phyloP scores from a whole-genome alignment of 2,113 vertebrate genomes.

The Gnathonemus longibarbis region DNA sequence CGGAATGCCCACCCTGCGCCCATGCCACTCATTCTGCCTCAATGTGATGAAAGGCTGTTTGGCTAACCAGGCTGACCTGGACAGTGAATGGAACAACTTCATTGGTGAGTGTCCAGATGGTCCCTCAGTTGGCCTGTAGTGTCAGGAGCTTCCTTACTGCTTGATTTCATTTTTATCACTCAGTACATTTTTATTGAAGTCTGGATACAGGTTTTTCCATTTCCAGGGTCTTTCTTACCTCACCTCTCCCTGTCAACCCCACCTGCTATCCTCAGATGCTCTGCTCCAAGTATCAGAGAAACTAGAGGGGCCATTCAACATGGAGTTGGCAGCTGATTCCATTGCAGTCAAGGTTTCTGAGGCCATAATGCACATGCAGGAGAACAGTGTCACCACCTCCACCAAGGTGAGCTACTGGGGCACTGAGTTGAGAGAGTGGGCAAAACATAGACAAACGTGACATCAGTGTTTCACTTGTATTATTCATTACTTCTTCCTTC shows the following conservation, averaged over 20 bases:
- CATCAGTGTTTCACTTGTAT: background rate
- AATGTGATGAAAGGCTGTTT: conserved; percentile 83
- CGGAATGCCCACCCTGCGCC: conserved; percentile 62
- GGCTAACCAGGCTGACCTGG: conserved; percentile 70
- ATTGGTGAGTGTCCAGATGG: conserved; percentile 60
- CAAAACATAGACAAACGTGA: background rate
- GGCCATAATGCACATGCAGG: conserved; percentile 79
- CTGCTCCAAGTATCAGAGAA: conserved; percentile 73
- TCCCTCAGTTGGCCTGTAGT: background rate
- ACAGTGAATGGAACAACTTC: conserved; percentile 75
- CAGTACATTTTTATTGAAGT: background rate
- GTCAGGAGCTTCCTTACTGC: background rate
- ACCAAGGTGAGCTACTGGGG: conserved; percentile 58
- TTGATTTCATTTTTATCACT: background rate
- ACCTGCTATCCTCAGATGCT: conserved; percentile 53
- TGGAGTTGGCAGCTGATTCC: conserved; percentile 74
- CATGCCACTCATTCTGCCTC: conserved; percentile 77
- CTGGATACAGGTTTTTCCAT: background rate
- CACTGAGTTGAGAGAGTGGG: background rate
- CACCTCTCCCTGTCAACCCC: background rate
- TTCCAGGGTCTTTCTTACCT: background rate
- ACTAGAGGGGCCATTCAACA: conserved; percentile 74
- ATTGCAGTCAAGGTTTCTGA: conserved; percentile 79
- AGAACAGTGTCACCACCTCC: conserved; percentile 72
- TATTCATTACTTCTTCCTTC: background rate